Percentiles rank a stretch among this genome's conserved stretches.
Evolutionary conservation across 1,140 invertebrate genomes (phyloP).

Genomic region (Hirudo medicinalis): DNA sequence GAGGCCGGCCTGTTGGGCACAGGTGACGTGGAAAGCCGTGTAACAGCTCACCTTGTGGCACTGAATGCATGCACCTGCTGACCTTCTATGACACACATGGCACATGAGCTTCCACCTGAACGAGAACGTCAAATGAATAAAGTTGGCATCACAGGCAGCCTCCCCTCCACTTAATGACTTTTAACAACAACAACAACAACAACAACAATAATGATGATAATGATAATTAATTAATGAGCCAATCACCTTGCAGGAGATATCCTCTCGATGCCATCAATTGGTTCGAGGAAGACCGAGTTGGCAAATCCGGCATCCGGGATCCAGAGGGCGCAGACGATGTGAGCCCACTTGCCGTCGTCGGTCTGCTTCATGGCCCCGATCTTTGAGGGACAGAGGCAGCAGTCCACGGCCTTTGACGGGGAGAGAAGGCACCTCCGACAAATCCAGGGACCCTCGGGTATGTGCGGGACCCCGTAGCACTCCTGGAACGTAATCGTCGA

Average conservation of each 20-base stretch:
- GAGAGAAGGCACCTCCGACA: constrained; percentile 86
- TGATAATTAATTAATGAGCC: background rate
- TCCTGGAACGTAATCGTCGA: constrained; percentile 44
- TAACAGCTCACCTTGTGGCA: constrained; percentile 93
- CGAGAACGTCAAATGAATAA: background rate
- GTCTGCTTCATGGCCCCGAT: constrained; percentile 98
- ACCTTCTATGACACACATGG: constrained; percentile 86
- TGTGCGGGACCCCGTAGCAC: constrained; percentile 97
- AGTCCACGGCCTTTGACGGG: constrained; percentile 84
- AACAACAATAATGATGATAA: background rate
- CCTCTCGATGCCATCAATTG: constrained; percentile 86
- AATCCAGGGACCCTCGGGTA: constrained; percentile 97
- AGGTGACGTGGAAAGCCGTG: constrained; percentile 93
- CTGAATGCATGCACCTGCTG: constrained; percentile 90
- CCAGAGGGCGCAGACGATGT: constrained; percentile 96
- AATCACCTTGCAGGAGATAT: constrained; percentile 67
- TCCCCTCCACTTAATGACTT: background rate
- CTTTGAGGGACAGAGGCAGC: constrained; percentile 90
- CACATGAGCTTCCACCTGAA: constrained; percentile 72
- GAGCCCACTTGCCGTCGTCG: constrained; percentile 86
- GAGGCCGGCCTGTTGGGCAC: constrained; percentile 85
- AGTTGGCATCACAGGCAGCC: background rate
- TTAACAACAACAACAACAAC: background rate
- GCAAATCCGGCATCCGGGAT: constrained; percentile 96
- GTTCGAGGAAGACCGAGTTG: constrained; percentile 76